These are phyloP conservation scores for Hyperopisus bebe DNA, from an alignment of 2,113 vertebrate genomes.

Conservation along the genomic window DNA sequence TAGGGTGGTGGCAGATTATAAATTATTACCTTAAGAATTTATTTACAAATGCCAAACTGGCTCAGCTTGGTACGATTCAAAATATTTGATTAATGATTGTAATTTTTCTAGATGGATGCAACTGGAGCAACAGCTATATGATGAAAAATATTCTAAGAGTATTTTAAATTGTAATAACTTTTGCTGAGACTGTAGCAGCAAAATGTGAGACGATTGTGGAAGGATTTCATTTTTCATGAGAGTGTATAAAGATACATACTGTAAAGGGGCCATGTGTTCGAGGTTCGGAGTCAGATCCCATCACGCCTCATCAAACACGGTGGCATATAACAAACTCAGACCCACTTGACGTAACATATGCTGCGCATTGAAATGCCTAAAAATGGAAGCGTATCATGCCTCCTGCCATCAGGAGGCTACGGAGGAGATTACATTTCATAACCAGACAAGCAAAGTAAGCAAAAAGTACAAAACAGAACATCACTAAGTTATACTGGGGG, in stretches of 20 bases:
- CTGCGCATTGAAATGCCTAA: background rate
- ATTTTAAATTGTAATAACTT: background rate
- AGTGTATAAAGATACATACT: background rate
- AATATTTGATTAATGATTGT: background rate
- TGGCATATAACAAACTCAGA: background rate
- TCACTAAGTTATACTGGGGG: background rate
- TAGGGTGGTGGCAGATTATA: background rate
- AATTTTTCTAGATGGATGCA: background rate
- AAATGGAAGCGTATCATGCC: background rate
- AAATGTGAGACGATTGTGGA: background rate
- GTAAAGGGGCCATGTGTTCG: background rate
- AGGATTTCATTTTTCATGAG: background rate
- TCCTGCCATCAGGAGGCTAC: background rate
- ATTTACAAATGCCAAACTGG: background rate
- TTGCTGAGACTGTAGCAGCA: background rate
- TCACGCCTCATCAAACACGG: background rate
- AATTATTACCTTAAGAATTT: background rate
- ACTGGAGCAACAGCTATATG: background rate
- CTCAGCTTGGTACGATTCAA: background rate
- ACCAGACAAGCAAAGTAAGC: background rate
- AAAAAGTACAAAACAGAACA: background rate
- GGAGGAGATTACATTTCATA: background rate
- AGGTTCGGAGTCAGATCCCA: background rate
- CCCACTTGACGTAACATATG: background rate
- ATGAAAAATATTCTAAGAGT: background rate